Evolutionary conservation across 2,113 vertebrate genomes (phyloP).

Genomic region (Quiscalus mexicanus): DNA sequence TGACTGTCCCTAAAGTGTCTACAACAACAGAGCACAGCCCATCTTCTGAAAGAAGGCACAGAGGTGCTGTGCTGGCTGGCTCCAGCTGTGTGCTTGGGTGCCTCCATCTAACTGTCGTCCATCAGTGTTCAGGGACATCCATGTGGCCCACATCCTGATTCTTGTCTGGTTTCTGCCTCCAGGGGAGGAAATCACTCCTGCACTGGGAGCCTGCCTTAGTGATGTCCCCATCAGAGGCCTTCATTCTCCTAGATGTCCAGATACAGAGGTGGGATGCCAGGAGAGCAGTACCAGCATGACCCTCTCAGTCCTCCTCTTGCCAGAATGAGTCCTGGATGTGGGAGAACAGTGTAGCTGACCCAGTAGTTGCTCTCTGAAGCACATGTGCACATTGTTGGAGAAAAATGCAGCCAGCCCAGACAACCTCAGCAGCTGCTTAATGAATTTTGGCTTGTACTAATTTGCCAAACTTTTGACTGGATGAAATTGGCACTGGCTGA

Average conservation of each 20-base stretch:
- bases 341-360: neutral
- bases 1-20: neutral
- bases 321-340: neutral
- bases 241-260: neutral
- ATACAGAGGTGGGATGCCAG: neutral
- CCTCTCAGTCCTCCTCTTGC: neutral
- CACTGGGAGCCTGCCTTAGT: neutral
- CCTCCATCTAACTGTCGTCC: neutral
- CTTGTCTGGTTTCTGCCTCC: neutral
- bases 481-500: neutral
- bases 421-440: slow-evolving; percentile 1
- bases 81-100: neutral
- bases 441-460: neutral
- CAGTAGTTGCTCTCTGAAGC: neutral
- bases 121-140: neutral
- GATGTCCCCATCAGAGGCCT: neutral
- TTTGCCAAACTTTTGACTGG: neutral
- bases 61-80: neutral
- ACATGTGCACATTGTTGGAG: rapidly evolving
- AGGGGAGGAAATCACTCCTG: neutral
- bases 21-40: neutral
- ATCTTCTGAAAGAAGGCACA: neutral
- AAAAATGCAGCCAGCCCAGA: neutral
- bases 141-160: neutral
- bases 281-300: neutral